Base-by-base conservation (phyloP, 92 coral and sea anemone genomes). In the Isaurus tuberculatus region DNA sequence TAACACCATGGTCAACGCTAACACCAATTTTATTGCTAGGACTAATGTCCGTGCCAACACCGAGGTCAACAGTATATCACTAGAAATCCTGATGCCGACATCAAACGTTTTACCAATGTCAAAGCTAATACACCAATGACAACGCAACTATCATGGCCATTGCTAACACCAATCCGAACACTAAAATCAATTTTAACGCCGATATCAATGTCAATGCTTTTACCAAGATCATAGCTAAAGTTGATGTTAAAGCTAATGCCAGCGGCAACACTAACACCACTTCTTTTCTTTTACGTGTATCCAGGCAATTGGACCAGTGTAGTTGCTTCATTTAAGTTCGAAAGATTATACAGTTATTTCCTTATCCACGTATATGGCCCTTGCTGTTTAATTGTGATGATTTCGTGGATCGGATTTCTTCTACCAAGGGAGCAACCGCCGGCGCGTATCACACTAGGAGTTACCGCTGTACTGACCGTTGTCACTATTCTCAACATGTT, bases 351-450 rank as follows among this genome's bases (percentile, higher is more conserved):
- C 87, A 96, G 99, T 49, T 96, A 96, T 75, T 96, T 96, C 63
- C 83, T 96, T 9, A 94, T 96, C 57, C 99, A 96, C 85, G 99
- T 96, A 48, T 96, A 96, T 83, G 97, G 99, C 19, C 99, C 99
- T 19, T 96, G 98, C 37, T 93, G 94, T 36, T 80, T 96, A 44
- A 96, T 96, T 66, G 99, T 96, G 17, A 75, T 92, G 80, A 87
- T 96, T 46, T 96, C 99, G 8, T 96, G 99, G 99, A 40, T 96
- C n/a, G 72, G 92, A 10, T 96, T 96, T 71, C 91, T 96, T 65
- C 65, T 96, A 32, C 99, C 99, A 17, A 89, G 94, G n/a, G 91
- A 90, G 58, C 96, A 95, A 61, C 94, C 99, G 51, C 99, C 99
- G 27, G 99, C 99, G 65, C 98, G 99, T 53, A 81, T 96, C 70